Base-by-base conservation (phyloP, 2,888 invertebrate genomes). In the Galeruca laticollis region DNA sequence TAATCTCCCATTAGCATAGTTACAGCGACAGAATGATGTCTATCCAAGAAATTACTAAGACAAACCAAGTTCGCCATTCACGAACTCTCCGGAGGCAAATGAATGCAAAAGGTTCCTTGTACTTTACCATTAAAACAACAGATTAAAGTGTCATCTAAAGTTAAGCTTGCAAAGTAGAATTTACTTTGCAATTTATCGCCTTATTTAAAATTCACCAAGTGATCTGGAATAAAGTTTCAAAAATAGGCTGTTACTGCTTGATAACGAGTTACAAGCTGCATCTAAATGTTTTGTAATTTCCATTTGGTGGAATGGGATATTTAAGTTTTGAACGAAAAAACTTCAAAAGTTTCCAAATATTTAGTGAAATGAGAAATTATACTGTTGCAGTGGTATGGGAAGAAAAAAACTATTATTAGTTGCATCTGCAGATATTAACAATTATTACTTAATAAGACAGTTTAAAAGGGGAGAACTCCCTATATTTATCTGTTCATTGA, bases 101-200 rank as follows among this genome's bases (percentile, higher is more conserved):
- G 68, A 70, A 72, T 57, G 68, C 64, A 68, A 65, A 68, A 64
- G 70, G 62, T 43, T 70, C 60, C 64, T 66, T 73, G 70, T 67
- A 64, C 61, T 73, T 70, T 62, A 59, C 63, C 71, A 63, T 69
- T 72, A 72, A 74, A 74, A 74, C 71, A 74, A 70, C 74, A 72
- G 74, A 72, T 74, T 74, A 71, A 72, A 72, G 70, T 72, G 74
- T 69, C 74, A 72, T 74, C 61, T 71, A 61, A 66, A 72, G 70
- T 74, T 69, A 74, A 69, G 69, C 60, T 72, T 72, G 71, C 72
- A 72, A 72, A 74, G 71, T 69, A 71, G 69, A 75, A 73, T 74
- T 75, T 71, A 70, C 73, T 70, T 74, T 72, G 75, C 73, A 75
- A 75, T 75, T 76, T 75, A 75, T 76, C 68, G 62, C 60, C 68